Percentiles rank a stretch among this genome's conserved stretches.
Conservation (phyloP, 2,113 vertebrate genomes). For the Python bivittatus region DNA sequence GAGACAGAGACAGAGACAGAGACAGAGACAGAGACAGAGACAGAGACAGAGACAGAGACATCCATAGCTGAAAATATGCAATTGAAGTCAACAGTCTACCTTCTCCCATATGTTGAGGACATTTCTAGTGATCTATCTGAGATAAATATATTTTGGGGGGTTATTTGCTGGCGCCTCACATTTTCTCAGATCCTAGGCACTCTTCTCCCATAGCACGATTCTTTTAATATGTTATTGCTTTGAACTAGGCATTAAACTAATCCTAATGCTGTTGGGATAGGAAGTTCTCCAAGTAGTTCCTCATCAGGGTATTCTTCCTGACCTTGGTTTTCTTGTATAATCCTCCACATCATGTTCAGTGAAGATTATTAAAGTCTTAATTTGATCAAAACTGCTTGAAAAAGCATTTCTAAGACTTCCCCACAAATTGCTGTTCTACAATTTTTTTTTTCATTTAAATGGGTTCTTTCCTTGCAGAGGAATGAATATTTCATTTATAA, state of each 20-base stretch:
- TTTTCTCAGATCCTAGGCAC: background rate
- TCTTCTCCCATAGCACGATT: background rate
- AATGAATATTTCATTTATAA: constrained; percentile 10
- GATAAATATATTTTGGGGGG: background rate
- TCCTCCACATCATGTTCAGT: background rate
- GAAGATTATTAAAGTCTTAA: background rate
- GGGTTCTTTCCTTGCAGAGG: background rate
- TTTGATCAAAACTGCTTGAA: constrained; percentile 16
- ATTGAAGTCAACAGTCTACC: background rate
- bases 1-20: too few species aligned
- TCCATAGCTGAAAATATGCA: background rate
- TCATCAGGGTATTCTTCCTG: background rate
- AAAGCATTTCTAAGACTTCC: background rate
- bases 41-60: too few species aligned
- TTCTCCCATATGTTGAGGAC: background rate
- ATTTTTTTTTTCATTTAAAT: constrained; percentile 3
- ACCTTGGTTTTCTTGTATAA: constrained; percentile 6
- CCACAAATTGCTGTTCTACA: background rate
- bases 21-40: too few species aligned
- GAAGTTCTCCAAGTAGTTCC: background rate
- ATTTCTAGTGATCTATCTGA: background rate
- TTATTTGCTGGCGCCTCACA: background rate
- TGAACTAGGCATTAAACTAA: constrained; percentile 5
- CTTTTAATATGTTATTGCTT: background rate
- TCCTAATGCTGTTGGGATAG: background rate